phyloP scores from a whole-genome alignment of 1,140 invertebrate genomes.

The Lerema accius region DNA sequence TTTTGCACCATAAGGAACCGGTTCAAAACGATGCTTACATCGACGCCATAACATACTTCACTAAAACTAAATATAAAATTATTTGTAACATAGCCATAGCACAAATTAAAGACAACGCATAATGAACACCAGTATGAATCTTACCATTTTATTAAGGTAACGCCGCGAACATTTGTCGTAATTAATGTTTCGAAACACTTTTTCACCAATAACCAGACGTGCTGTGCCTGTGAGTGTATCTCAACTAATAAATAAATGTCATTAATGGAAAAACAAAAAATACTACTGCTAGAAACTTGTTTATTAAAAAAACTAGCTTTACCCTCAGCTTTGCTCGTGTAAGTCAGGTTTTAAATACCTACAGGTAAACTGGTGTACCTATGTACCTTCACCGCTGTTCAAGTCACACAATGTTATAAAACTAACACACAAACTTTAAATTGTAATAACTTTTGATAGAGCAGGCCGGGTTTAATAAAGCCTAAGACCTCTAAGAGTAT shows the following conservation, averaged over 20 bases:
- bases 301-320: too few species aligned
- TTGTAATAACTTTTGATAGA: too few species aligned
- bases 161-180: slow-evolving; percentile 20
- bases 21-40: slow-evolving; percentile 16
- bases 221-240: slow-evolving; percentile 42
- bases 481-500: too few species aligned
- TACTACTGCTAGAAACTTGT: too few species aligned
- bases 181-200: slow-evolving; percentile 25
- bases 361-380: too few species aligned
- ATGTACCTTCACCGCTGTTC: too few species aligned
- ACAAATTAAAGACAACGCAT: slow-evolving; percentile 3
- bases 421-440: too few species aligned
- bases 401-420: too few species aligned
- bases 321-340: too few species aligned
- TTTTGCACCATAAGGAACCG: slow-evolving; percentile 12
- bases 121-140: slow-evolving; percentile 24
- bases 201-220: slow-evolving; percentile 27
- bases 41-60: slow-evolving; percentile 8
- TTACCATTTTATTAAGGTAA: slow-evolving; percentile 49
- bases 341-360: too few species aligned
- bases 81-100: slow-evolving; percentile 6
- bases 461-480: too few species aligned
- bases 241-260: slow-evolving; percentile 53
- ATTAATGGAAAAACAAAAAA: too few species aligned
- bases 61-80: neutral